These are phyloP conservation scores for Sebastes flavidus DNA, from an alignment of 2,797 vertebrate genomes.

Conservation along the genomic window DNA sequence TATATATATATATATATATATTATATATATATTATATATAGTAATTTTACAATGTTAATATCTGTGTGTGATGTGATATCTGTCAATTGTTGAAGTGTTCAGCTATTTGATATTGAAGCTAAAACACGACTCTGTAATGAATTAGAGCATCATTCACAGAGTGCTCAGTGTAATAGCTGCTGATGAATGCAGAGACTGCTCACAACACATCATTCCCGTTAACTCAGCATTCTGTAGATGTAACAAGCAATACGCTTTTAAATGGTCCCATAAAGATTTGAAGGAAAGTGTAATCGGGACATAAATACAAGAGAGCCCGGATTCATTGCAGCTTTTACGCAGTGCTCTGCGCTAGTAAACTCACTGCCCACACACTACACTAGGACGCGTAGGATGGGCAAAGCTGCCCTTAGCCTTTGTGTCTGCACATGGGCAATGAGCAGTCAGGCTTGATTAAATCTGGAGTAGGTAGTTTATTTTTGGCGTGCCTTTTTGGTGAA, in stretches of 20 bases:
- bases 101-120: background rate
- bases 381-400: background rate
- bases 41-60: too few relatives aligned
- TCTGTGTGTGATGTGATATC: too few relatives aligned
- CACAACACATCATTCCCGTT: background rate
- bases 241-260: constrained; percentile 17
- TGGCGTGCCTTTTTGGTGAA: background rate
- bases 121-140: background rate
- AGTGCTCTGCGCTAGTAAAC: constrained; percentile 17
- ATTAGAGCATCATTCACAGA: background rate
- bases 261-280: constrained; percentile 31
- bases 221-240: constrained; percentile 13
- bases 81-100: background rate
- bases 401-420: background rate
- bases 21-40: background rate
- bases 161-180: background rate
- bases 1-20: too few relatives aligned
- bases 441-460: background rate
- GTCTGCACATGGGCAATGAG: background rate
- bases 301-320: constrained; percentile 10
- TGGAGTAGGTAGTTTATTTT: background rate
- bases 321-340: constrained; percentile 35
- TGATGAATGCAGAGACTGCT: background rate
- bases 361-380: background rate
- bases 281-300: constrained; percentile 41